Evolutionary conservation across 1,140 invertebrate genomes (phyloP).

Genomic region (Sweltsa coloradensis): DNA sequence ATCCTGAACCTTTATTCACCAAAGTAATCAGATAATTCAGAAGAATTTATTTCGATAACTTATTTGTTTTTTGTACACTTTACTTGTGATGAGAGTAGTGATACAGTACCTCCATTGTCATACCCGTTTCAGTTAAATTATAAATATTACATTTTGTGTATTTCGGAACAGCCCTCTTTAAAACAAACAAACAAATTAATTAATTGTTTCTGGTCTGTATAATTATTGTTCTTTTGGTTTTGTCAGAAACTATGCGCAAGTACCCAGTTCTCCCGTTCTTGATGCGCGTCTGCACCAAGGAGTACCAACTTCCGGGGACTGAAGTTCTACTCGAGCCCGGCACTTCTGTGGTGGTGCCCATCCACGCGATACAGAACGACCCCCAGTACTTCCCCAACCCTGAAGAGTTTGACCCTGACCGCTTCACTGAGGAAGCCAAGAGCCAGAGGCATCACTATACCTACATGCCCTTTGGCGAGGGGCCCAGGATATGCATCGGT

Average conservation of each 20-base stretch:
- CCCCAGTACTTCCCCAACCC: constrained; percentile 40
- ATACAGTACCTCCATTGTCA: too few relatives aligned
- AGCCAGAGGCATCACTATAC: constrained; percentile 25
- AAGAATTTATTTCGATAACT: too few relatives aligned
- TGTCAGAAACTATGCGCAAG: constrained; percentile 31
- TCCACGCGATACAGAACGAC: constrained; percentile 26
- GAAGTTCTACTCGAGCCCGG: constrained; percentile 21
- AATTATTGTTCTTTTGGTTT: constrained; percentile 12
- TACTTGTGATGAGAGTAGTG: too few relatives aligned
- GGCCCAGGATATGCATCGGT: constrained; percentile 42
- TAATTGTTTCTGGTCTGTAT: too few relatives aligned
- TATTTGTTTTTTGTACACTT: too few relatives aligned
- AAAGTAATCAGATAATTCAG: too few relatives aligned
- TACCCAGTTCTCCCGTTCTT: constrained; percentile 29
- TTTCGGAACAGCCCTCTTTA: too few relatives aligned
- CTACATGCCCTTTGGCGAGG: constrained; percentile 41
- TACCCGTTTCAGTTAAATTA: too few relatives aligned
- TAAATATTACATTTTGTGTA: too few relatives aligned
- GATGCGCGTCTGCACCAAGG: constrained; percentile 32
- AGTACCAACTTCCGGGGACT: constrained; percentile 26
- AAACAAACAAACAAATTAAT: too few relatives aligned
- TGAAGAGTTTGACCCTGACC: constrained; percentile 42
- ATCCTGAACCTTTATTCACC: too few relatives aligned
- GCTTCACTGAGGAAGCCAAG: constrained; percentile 37
- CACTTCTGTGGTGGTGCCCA: constrained; percentile 20